Evolutionary conservation across 2,888 invertebrate species (phyloP).

Genomic region (Alsophila aescularia): DNA sequence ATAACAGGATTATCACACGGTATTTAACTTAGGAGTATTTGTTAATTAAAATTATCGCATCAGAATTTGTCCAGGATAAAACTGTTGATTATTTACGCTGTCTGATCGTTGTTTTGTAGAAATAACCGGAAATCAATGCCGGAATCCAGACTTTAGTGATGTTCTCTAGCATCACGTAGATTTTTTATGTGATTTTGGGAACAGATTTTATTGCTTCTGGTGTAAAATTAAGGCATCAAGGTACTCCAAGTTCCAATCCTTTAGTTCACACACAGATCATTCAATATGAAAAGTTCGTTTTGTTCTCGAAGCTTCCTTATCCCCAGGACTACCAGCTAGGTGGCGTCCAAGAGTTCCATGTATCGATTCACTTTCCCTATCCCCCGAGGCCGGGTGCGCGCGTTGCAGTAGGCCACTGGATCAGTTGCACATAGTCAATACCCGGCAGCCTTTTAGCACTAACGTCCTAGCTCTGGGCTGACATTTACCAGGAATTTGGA

Average conservation of each 20-base stretch:
- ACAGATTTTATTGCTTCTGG: no score
- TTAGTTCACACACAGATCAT: no score
- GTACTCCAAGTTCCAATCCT: no score
- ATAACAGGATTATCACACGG: constrained; percentile 72
- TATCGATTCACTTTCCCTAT: constrained; percentile 82
- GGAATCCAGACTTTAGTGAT: no score
- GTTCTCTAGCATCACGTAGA: no score
- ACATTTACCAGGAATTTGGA: neutral
- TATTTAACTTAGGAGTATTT: constrained; percentile 65
- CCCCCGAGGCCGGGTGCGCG: constrained; percentile 80
- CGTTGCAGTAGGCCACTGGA: constrained; percentile 81
- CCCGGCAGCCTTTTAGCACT: constrained; percentile 65
- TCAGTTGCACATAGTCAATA: constrained; percentile 67
- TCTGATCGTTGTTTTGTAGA: neutral
- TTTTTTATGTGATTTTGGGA: no score
- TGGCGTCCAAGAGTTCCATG: constrained; percentile 65
- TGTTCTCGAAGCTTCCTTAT: constrained; percentile 6
- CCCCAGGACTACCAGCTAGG: constrained; percentile 43
- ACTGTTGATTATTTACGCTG: neutral
- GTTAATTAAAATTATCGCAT: constrained; percentile 18
- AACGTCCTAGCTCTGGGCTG: constrained; percentile 46
- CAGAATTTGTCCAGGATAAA: neutral
- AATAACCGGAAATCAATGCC: no score
- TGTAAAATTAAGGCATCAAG: no score
- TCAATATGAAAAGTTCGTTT: no score